Conservation (phyloP, 2,113 vertebrate species). For the Glareola pratincola region DNA sequence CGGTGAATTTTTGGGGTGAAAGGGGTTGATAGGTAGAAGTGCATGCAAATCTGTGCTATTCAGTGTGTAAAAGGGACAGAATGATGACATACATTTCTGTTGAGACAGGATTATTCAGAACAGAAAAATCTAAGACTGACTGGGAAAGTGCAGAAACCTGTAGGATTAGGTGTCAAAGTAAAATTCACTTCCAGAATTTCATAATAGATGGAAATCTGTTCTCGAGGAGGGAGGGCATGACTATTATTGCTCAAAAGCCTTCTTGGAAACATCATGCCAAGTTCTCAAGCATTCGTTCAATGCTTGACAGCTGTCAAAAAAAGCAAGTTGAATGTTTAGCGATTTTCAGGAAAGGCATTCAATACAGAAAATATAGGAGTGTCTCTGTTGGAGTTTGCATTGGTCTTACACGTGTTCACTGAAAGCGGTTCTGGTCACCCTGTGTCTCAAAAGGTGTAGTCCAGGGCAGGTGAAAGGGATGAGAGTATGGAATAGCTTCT, state of each 20-base stretch:
- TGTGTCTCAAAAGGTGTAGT: no score
- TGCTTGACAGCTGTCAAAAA: slow-evolving; percentile 39
- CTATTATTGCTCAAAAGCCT: neutral
- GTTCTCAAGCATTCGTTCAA: neutral
- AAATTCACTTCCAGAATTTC: neutral
- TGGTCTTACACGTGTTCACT: neutral
- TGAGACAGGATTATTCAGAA: neutral
- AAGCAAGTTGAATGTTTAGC: neutral
- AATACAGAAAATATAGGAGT: neutral
- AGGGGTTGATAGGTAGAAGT: neutral
- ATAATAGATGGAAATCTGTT: slow-evolving; percentile 13
- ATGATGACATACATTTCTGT: neutral
- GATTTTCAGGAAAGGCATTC: neutral
- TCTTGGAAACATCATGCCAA: slow-evolving; percentile 17
- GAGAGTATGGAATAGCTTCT: neutral
- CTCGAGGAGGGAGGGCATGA: neutral
- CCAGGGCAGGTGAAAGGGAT: neutral
- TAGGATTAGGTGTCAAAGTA: neutral
- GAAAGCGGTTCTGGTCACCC: neutral
- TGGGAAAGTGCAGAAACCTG: neutral
- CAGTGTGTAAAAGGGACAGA: neutral
- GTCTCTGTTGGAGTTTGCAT: neutral
- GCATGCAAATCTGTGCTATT: neutral
- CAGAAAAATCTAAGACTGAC: neutral
- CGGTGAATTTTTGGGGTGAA: neutral